phyloP scores from a whole-genome alignment of 2,888 invertebrate genomes.

The Cyclophora albipunctata region DNA sequence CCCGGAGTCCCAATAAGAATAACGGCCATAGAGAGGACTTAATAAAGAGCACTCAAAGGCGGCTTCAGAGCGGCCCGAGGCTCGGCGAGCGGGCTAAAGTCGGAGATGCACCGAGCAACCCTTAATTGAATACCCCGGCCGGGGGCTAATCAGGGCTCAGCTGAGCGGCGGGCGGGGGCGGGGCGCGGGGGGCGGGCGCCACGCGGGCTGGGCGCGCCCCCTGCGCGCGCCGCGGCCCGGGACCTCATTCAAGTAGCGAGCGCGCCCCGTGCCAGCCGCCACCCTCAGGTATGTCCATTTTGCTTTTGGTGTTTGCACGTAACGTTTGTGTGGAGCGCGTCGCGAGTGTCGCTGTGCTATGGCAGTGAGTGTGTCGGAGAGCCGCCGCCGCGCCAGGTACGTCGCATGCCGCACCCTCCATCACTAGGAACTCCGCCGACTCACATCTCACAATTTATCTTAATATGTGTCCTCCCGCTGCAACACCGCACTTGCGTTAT shows the following conservation, averaged over 20 bases:
- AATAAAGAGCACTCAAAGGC: constrained; percentile 61
- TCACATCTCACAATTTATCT: constrained; percentile 17
- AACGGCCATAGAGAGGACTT: constrained; percentile 50
- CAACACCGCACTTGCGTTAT: constrained; percentile 18
- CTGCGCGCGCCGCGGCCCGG: constrained; percentile 76
- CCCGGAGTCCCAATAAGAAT: constrained; percentile 45
- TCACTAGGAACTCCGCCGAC: constrained; percentile 4
- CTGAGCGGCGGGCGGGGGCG: constrained; percentile 57
- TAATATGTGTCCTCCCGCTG: constrained; percentile 27
- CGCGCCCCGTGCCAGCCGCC: constrained; percentile 70
- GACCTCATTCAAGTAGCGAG: constrained; percentile 72
- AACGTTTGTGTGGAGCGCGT: constrained; percentile 49
- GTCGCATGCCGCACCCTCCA: constrained; percentile 52
- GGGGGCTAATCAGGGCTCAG: constrained; percentile 73
- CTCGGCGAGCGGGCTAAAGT: constrained; percentile 34
- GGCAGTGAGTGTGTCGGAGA: constrained; percentile 55
- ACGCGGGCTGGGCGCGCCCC: constrained; percentile 78
- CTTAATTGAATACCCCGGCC: constrained; percentile 72
- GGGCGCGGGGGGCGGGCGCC: constrained; percentile 31
- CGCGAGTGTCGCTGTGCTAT: constrained; percentile 68
- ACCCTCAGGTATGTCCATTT: constrained; percentile 73
- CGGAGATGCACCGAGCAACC: constrained; percentile 64
- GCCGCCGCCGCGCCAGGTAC: constrained; percentile 38
- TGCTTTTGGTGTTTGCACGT: constrained; percentile 70
- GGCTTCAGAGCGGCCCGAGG: constrained; percentile 33